Conservation (phyloP, 37 sponge, comb jelly and placozoan species). For the Mnemiopsis leidyi region DNA sequence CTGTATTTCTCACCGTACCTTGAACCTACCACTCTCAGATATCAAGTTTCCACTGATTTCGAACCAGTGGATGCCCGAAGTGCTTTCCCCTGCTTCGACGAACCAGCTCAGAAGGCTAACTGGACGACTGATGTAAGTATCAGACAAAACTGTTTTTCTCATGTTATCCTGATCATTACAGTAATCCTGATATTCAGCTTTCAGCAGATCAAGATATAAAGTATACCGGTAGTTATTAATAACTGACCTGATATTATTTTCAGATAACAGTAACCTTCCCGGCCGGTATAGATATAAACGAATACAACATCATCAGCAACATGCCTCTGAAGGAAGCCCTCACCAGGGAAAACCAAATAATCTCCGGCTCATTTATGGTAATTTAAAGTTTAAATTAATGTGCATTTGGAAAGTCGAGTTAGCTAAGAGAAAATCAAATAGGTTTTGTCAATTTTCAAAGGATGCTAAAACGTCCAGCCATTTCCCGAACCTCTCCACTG, state of each 20-base stretch:
- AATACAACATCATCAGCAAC: slow-evolving; percentile 26
- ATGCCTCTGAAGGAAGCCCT: not conserved
- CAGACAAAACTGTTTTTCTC: not conserved
- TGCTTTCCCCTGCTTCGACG: slow-evolving; percentile 99
- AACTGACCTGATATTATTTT: not conserved
- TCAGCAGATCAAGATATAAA: no score
- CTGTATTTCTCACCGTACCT: not conserved
- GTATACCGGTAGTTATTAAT: no score
- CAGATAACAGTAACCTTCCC: slow-evolving; percentile 51
- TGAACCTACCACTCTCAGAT: not conserved
- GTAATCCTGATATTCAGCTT: no score
- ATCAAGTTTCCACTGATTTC: slow-evolving; percentile 89
- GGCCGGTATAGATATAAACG: slow-evolving; percentile 12
- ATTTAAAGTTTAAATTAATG: no score
- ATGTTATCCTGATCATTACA: no score
- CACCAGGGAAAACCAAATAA: not conserved
- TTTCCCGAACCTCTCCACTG: no score
- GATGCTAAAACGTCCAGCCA: no score
- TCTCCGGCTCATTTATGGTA: not conserved
- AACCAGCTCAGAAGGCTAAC: slow-evolving; percentile 90
- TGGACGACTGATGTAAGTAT: slow-evolving; percentile 77
- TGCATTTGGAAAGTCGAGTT: no score
- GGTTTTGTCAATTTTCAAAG: no score
- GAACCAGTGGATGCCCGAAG: slow-evolving; percentile 91
- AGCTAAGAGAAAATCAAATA: no score